Evolutionary conservation across 2,888 invertebrate species (phyloP), one percentile per base, ranked within the genome.

Genomic region (Patella ulyssiponensis): DNA sequence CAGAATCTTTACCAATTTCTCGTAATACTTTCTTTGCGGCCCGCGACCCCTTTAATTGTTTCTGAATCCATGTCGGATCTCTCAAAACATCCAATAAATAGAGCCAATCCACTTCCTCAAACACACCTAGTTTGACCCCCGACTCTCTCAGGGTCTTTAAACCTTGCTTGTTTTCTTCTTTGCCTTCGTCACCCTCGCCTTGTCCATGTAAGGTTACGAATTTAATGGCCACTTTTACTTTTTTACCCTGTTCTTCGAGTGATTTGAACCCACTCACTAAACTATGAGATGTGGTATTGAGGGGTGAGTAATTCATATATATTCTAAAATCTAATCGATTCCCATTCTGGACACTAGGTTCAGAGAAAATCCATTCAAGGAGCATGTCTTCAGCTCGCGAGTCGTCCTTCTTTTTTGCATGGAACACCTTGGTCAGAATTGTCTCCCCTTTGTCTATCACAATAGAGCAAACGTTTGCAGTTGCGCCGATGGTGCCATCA

Each of bases 271-370:
- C 72, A 54, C 69, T 71, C 33, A 77, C 27, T 23, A 80, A 44
- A 17, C 77, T 77, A 69, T 75, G 69, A 56, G 76, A 69, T 2
- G 80, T 80, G 1, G 77, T 75, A n/a, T 33, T 70, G 51, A 77
- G 76, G 7, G 80, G 80, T 0, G 80, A 78, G 69, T 80, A 80
- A 33, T 77, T 80, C 52, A 80, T 64, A 71, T 74, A 77, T 14
- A 80, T 51, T 9, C 54, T 73, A 17, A 80, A 69, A 15, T 80
- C 71, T 51, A 80, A 69, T 69, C 56, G 71, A 11, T 72, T 69
- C 14, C 76, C 75, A 7, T 71, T 75, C 71, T 77, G 80, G 20
- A 77, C 69, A 15, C 74, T 64, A 52, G 69, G 74, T 15, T 77
- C 75, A 12, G 76, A 77, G 17, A 70, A 69, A 52, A 80, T 70